Percentiles rank a stretch among this genome's conserved stretches.
Conservation (phyloP, 2,888 invertebrate genomes). For the Dynastes hyllus region DNA sequence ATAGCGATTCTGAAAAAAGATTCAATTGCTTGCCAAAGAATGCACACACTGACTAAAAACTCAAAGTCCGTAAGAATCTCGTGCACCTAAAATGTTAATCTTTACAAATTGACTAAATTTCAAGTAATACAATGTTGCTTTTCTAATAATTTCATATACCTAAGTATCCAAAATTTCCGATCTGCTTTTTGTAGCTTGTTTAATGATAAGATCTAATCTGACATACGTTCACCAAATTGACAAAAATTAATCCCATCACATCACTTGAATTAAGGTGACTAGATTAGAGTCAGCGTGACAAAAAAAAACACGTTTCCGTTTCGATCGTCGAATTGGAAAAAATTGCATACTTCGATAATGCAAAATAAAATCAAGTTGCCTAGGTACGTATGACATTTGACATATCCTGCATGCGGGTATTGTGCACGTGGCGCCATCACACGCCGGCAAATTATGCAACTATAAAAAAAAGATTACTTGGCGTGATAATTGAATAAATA, state of each 20-base stretch:
- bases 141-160: too few relatives aligned
- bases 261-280: background rate
- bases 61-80: conserved; percentile 8
- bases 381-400: conserved; percentile 1
- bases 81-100: background rate
- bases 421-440: background rate
- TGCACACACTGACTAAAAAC: too few relatives aligned
- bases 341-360: background rate
- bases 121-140: too few relatives aligned
- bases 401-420: background rate
- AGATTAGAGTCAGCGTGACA: background rate
- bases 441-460: background rate
- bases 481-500: background rate
- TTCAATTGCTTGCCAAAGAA: too few relatives aligned
- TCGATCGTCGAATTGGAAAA: background rate
- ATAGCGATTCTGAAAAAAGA: background rate
- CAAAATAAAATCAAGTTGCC: background rate
- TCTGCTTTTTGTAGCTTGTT: background rate
- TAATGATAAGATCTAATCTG: conserved; percentile 14
- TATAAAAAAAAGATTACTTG: background rate
- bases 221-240: background rate
- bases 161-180: background rate
- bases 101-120: too few relatives aligned
- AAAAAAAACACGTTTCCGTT: background rate
- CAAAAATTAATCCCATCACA: background rate